A percentile compares a stretch with the other conserved stretches of the same genome.
Conservation (phyloP, 1,140 invertebrate genomes). For the Drosophila persimilis region DNA sequence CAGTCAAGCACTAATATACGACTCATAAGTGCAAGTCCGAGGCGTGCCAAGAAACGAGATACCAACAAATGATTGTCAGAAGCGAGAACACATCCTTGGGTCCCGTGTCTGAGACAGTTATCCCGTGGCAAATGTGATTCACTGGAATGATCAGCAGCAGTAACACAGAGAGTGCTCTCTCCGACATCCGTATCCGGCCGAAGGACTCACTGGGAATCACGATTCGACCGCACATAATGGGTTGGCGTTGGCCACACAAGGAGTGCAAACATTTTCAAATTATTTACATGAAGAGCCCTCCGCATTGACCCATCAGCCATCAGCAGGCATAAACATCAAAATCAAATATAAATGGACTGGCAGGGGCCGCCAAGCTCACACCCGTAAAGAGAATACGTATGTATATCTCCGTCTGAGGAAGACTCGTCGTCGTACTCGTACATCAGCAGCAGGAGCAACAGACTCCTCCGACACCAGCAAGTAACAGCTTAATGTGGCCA, state of each 20-base stretch:
- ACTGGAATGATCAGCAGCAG: slow-evolving; percentile 53
- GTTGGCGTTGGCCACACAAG: slow-evolving; percentile 61
- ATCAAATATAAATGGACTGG: slow-evolving; percentile 78
- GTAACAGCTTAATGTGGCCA: slow-evolving; percentile 63
- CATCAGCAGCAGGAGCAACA: slow-evolving; percentile 62
- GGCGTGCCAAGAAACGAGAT: slow-evolving; percentile 39
- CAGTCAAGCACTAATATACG: slow-evolving; percentile 41
- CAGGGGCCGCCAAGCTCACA: slow-evolving; percentile 19
- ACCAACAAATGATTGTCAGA: slow-evolving; percentile 62
- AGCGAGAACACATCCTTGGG: background rate
- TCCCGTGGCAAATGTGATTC: slow-evolving; percentile 62
- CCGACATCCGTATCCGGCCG: slow-evolving; percentile 1
- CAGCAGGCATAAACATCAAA: slow-evolving; percentile 73
- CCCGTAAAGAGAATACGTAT: slow-evolving; percentile 20
- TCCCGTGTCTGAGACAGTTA: slow-evolving; percentile 29
- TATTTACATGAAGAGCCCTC: slow-evolving; percentile 41
- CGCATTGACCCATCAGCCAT: slow-evolving; percentile 16
- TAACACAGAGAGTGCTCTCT: background rate
- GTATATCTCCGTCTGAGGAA: slow-evolving; percentile 33
- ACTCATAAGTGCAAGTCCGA: slow-evolving; percentile 27
- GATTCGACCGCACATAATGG: slow-evolving; percentile 65
- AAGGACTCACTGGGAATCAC: slow-evolving; percentile 59
- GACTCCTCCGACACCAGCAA: slow-evolving; percentile 32
- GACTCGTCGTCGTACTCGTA: slow-evolving; percentile 19
- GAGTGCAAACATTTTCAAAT: slow-evolving; percentile 63